Evolutionary conservation across 2,797 vertebrate species (phyloP), one percentile per base, ranked within the genome.

Genomic region (Holocentrus rufus): DNA sequence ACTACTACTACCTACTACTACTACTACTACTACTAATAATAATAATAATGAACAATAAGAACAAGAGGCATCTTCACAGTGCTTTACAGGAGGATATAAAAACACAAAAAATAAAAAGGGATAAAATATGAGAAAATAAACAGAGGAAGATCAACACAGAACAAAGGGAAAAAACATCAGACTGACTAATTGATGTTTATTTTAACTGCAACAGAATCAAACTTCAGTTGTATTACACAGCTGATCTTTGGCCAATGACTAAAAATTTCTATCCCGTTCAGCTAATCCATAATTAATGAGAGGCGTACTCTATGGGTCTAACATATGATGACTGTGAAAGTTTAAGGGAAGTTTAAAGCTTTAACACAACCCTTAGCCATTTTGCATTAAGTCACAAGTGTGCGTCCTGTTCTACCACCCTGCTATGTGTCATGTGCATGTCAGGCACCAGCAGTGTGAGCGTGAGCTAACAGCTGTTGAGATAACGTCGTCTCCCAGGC

Each of bases 401-500:
- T 46, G 18, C 63, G 76, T 83, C 66, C 76, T 23, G 63, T 66
- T 36, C 64, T 71, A 70, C 44, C 49, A 7, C 70, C 59, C 56
- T 66, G 73, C 59, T 56, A 59, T 72, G 80, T 75, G 84, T 82
- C 80, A 83, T 68, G 67, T 78, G 75, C 73, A 46, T 75, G 65
- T 65, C 66, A 65, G 54, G 64, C 76, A 72, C 69, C 76, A 47
- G 59, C 13, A 66, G 20, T 14, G 20, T 14, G 18, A 44, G n/a
- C 53, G 69, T 47, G 31, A 53, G 82, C 70, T 20, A 78, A 70
- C 81, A 85, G 78, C 72, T 67, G 85, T 76, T 77, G 73, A 82
- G 81, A 88, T 83, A 82, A 86, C 79, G 72, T 71, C 81, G 87
- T 77, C 80, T 78, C 87, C 64, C 72, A 62, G 80, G 73, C 74